phyloP scores from a whole-genome alignment of 1,140 invertebrate species.

The Teleopsis dalmanni region DNA sequence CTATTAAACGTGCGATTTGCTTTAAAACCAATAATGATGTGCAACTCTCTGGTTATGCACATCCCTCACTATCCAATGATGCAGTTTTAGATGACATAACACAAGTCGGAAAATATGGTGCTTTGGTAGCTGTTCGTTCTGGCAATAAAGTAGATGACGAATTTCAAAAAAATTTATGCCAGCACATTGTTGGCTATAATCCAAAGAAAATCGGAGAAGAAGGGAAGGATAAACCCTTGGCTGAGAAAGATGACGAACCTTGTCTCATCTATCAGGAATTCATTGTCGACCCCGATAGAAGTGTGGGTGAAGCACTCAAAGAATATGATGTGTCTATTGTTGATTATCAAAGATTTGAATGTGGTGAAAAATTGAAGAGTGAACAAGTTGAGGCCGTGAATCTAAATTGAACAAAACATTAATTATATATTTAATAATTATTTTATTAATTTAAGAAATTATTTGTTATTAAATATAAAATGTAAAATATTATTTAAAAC shows the following conservation, averaged over 20 bases:
- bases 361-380: conserved; percentile 54
- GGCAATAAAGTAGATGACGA: conserved; percentile 42
- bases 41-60: conserved; percentile 60
- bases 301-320: conserved; percentile 64
- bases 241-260: conserved; percentile 61
- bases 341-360: conserved; percentile 81
- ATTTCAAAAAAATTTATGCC: conserved; percentile 68
- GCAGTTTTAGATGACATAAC: conserved; percentile 43
- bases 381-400: conserved; percentile 25
- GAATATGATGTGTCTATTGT: conserved; percentile 60
- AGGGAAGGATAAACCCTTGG: conserved; percentile 52
- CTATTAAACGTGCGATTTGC: conserved; percentile 66
- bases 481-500: too few species aligned
- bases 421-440: too few species aligned
- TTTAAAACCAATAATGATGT: conserved; percentile 57
- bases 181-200: conserved; percentile 89
- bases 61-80: conserved; percentile 53
- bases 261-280: conserved; percentile 81
- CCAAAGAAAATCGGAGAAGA: conserved; percentile 67
- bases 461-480: too few species aligned
- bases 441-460: too few species aligned
- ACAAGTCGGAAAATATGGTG: conserved; percentile 73
- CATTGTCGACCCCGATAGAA: conserved; percentile 66
- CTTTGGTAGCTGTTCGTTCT: conserved; percentile 64
- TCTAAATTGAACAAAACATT: too few species aligned